Base-by-base conservation (phyloP, 2,797 vertebrate genomes). In the Ctenosaura bakeri region DNA sequence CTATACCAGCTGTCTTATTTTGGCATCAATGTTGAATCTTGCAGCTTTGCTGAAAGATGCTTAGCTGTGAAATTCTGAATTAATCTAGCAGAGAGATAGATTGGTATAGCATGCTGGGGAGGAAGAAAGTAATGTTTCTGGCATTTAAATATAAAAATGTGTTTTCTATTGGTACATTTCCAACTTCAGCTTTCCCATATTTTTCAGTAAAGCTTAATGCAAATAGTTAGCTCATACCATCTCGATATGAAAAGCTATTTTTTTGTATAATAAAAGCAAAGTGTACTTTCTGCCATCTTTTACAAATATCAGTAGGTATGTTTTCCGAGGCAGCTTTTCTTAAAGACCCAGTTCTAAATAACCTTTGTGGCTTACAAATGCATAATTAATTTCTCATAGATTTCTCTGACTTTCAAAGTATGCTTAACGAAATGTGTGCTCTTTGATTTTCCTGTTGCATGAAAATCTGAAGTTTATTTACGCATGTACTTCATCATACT, bases 391-490 rank as follows among this genome's bases (percentile, higher is more conserved):
- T 32, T 66, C 38, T 35, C 46, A 66, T 79, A 69, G 50, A 87
- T 35, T 78, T 29, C 42, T 66, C 46, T 87, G 56, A 38, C 78
- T 56, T 82, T 82, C 64, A 71, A 81, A 88, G 26, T 32, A 12
- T 52, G 54, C 64, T 52, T 73, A 88, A 59, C 59, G 26, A 10
- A 35, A 56, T 29, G 50, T 59, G 42, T 81, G 22, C 29, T 59
- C 66, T 89, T 77, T 74, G 66, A 83, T 89, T 83, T 62, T 62
- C 26, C 81, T 13, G 46, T 9, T 29, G 38, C 50, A 22, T 84
- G 32, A 35, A 50, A 62, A 83, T 88, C 64, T 83, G 42, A 35
- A 35, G 7, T 52, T 38, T 77, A 50, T 76, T 89, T 74, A 76
- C 50, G 54, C 81, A 83, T 38, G 14, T 24, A 20, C 29, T 56